Percentiles rank a stretch among this genome's conserved stretches.
Conservation (phyloP, 2,888 invertebrate genomes). For the Lasioglossum vierecki region DNA sequence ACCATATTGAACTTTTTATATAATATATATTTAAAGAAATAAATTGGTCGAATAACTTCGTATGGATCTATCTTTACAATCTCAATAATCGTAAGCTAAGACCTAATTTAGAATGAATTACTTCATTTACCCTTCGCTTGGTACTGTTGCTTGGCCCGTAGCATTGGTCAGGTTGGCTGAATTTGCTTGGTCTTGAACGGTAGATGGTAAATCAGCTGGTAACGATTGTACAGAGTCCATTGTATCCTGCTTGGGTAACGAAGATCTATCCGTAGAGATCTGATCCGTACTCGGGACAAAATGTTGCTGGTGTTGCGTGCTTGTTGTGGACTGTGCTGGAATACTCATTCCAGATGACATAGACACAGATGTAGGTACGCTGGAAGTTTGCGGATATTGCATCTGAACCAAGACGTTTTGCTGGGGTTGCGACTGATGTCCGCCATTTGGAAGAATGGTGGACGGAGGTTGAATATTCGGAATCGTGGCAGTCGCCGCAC, state of each 20-base stretch:
- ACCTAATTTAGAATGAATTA: not conserved
- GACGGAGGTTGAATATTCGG: slow-evolving; percentile 71
- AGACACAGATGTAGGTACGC: slow-evolving; percentile 67
- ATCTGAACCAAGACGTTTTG: slow-evolving; percentile 76
- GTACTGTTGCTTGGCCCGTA: slow-evolving; percentile 41
- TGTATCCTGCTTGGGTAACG: slow-evolving; percentile 76
- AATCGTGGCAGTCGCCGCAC: slow-evolving; percentile 67
- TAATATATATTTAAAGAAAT: not conserved
- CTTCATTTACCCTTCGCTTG: slow-evolving; percentile 62
- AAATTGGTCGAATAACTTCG: not conserved
- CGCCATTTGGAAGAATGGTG: slow-evolving; percentile 68
- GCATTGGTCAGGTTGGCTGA: slow-evolving; percentile 16
- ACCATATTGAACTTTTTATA: not conserved
- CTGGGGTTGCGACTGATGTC: slow-evolving; percentile 75
- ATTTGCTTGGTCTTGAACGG: slow-evolving; percentile 52
- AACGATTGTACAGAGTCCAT: slow-evolving; percentile 75
- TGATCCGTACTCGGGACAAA: slow-evolving; percentile 73
- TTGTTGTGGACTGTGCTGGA: slow-evolving; percentile 61
- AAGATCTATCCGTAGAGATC: slow-evolving; percentile 67
- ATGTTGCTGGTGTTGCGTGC: slow-evolving; percentile 75
- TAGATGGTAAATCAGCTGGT: slow-evolving; percentile 63
- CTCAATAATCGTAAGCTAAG: not conserved
- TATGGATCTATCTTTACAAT: not conserved
- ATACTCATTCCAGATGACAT: slow-evolving; percentile 78
- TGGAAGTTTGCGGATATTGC: slow-evolving; percentile 75